Conservation (phyloP, 2,113 vertebrate species). For the Phalacrocorax aristotelis region DNA sequence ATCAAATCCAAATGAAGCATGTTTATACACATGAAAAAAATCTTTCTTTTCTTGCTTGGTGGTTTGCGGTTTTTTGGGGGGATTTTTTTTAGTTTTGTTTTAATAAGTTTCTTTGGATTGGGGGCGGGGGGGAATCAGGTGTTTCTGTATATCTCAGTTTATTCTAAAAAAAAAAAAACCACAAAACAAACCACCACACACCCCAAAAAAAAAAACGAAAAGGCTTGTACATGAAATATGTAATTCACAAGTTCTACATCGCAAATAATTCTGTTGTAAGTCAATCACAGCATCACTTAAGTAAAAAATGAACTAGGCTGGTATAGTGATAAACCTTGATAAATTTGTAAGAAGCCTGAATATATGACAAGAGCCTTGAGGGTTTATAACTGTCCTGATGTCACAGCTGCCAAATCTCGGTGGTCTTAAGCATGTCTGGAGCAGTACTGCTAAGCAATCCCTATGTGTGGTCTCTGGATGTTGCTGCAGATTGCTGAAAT, state of each 20-base stretch:
- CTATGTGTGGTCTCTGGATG: not conserved
- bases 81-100: too few species aligned
- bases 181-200: too few species aligned
- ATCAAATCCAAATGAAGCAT: not conserved
- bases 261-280: not conserved
- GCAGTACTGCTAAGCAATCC: not conserved
- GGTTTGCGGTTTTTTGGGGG: not conserved
- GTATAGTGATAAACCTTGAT: not conserved
- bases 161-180: not conserved
- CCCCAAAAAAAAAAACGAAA: too few species aligned
- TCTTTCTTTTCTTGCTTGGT: not conserved
- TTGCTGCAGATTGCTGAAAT: not conserved
- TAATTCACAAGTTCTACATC: not conserved
- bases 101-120: too few species aligned
- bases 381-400: not conserved
- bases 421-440: not conserved
- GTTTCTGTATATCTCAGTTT: not conserved
- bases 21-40: not conserved
- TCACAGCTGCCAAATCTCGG: not conserved
- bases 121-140: not conserved
- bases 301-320: not conserved
- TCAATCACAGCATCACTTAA: not conserved
- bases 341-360: not conserved
- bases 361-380: not conserved
- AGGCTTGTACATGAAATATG: not conserved